Evolutionary conservation across 1,140 invertebrate species (phyloP), one percentile per base, ranked within the genome.

Genomic region (Apocrypta bakeri): DNA sequence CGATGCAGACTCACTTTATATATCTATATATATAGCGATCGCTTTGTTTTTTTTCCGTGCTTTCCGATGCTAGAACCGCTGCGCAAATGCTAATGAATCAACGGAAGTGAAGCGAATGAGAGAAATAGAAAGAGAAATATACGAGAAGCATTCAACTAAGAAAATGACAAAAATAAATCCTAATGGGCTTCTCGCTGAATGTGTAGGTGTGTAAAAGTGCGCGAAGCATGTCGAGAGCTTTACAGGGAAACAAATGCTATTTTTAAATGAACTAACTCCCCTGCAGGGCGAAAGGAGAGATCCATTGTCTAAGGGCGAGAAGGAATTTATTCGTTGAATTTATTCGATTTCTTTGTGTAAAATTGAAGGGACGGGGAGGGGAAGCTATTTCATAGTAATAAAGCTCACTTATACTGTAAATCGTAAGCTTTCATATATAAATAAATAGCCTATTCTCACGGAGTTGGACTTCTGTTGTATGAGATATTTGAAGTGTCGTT

Each of bases 61-160:
- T 66, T 66, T 66, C 25, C 12, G 48, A 66, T 66, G 33, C 64
- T 11, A 24, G 1, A n/a, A 0, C 63, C 24, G 12, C 64, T 9
- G 2, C 14, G 14, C 68, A 31, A 69, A 69, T 69, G 68, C 27
- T 69, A 69, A 69, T 31, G 29, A 69, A 69, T 69, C 29, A 69
- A 33, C 29, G 25, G 27, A 24, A 17, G 24, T 14, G 25, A 1
- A 17, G 8, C 6, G 25, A 64, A 27, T 25, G 25, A 1, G 14
- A 29, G 12, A 66, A 24, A 66, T 11, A 66, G 6, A 31, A 17
- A 69, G 29, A 7, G 31, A 69, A 31, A 29, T 31, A 69, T 31
- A 1, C 29, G 17, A 66, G 0, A 25, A 6, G 1, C 64, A 9
- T 8, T 66, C 25, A 21, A 17, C 68, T 1, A 21, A 17, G 68